These are phyloP conservation scores for Oceanodroma tethys DNA, from an alignment of 2,113 vertebrate genomes.

Conservation along the genomic window DNA sequence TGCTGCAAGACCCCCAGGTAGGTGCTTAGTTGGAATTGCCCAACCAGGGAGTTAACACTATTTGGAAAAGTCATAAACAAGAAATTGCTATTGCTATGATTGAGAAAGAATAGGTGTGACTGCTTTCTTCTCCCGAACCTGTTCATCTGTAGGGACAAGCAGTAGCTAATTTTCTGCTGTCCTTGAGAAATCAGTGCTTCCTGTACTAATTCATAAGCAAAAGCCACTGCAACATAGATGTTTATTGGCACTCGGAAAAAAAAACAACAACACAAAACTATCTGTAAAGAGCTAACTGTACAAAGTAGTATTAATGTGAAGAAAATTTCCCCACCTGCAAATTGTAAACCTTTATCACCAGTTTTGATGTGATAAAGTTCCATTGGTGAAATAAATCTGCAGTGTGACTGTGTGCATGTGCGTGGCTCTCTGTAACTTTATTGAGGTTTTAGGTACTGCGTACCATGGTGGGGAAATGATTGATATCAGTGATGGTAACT, in stretches of 20 bases:
- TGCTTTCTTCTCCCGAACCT: neutral
- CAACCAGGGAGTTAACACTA: neutral
- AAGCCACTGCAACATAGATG: neutral
- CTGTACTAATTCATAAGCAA: neutral
- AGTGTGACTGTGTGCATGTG: neutral
- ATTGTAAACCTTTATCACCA: slow-evolving; percentile 6
- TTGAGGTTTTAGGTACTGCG: slow-evolving; percentile 5
- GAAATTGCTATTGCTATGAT: neutral
- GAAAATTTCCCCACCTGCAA: slow-evolving; percentile 17
- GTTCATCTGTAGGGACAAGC: neutral
- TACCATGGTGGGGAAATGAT: slow-evolving; percentile 35
- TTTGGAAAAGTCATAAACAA: neutral
- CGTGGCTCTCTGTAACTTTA: neutral
- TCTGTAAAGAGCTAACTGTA: neutral
- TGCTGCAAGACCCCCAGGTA: neutral
- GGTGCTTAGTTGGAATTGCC: neutral
- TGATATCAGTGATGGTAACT: slow-evolving; percentile 58
- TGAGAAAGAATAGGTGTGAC: neutral
- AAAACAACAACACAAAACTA: neutral
- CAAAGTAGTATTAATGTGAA: neutral
- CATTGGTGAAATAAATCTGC: slow-evolving; percentile 39
- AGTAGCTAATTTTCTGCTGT: neutral
- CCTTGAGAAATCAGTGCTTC: neutral
- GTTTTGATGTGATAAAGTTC: slow-evolving; percentile 44
- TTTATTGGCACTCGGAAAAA: neutral